Conservation (phyloP, 2,113 vertebrate species). For the Galeopterus variegatus region DNA sequence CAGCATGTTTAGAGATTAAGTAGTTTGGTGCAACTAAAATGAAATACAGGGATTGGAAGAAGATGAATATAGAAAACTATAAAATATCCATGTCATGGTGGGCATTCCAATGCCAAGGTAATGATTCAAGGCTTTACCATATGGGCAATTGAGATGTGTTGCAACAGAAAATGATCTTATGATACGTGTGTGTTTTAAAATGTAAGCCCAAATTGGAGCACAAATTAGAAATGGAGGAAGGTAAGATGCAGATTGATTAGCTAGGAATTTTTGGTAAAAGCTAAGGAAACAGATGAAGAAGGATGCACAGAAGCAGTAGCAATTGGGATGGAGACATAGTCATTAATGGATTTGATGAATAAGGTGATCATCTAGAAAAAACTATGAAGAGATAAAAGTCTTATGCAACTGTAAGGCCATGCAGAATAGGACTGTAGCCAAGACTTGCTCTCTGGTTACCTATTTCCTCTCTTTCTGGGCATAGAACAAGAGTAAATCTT, state of each 20-base stretch:
- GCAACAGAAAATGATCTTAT: not conserved
- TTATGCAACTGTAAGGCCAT: not conserved
- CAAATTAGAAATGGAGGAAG: not conserved
- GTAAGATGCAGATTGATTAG: not conserved
- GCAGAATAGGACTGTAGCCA: not conserved
- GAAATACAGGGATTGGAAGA: not conserved
- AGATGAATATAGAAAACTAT: not conserved
- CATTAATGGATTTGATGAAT: not conserved
- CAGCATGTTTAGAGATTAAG: not conserved
- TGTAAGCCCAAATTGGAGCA: not conserved
- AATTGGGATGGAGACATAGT: not conserved
- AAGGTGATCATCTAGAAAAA: not conserved
- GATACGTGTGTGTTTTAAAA: not conserved
- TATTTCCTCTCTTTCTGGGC: not conserved
- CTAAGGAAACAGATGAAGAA: not conserved
- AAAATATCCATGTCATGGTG: not conserved
- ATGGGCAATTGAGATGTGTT: not conserved
- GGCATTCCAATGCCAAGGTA: not conserved
- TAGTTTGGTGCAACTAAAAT: not conserved
- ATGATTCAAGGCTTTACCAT: not conserved
- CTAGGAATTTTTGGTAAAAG: not conserved
- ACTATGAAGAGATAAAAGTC: not conserved
- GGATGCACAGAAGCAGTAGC: not conserved
- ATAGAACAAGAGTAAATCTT: not conserved
- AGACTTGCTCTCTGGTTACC: not conserved